A percentile compares a stretch with the other conserved stretches of the same genome.
phyloP scores from a whole-genome alignment of 2,888 invertebrate genomes.

The Malthinus seriepunctatus region DNA sequence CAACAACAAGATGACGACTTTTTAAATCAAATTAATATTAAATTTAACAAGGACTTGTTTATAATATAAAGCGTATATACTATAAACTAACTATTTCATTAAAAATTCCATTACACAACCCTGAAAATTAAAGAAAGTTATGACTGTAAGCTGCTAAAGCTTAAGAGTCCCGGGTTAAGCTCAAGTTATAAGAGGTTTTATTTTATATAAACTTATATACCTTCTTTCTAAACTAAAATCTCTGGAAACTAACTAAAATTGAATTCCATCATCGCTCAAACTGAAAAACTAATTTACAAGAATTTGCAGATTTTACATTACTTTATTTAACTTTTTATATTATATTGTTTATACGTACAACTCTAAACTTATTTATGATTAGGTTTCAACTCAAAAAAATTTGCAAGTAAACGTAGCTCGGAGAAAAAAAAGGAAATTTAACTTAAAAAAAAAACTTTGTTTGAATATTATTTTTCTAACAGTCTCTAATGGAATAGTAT shows the following conservation, averaged over 20 bases:
- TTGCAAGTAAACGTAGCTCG: no score
- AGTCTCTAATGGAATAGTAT: no score
- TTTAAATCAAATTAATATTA: slow-evolving; percentile 5
- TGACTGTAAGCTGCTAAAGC: slow-evolving; percentile 14
- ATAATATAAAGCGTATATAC: not conserved
- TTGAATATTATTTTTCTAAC: no score
- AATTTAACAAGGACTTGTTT: slow-evolving; percentile 10
- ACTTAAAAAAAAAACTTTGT: no score
- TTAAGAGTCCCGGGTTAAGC: slow-evolving; percentile 16
- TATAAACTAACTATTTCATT: slow-evolving; percentile 20
- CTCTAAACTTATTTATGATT: no score
- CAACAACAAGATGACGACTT: not conserved
- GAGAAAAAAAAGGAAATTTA: no score
- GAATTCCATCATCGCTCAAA: slow-evolving; percentile 8
- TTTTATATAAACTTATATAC: slow-evolving; percentile 22
- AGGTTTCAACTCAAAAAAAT: no score
- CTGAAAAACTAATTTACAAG: slow-evolving; percentile 17
- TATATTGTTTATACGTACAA: no score
- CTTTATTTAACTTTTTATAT: no score
- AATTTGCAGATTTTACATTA: slow-evolving; percentile 1
- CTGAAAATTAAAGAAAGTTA: slow-evolving; percentile 25
- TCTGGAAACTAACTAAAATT: slow-evolving; percentile 15
- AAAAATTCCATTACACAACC: slow-evolving; percentile 26
- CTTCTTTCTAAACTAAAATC: slow-evolving; percentile 15
- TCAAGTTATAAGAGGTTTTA: slow-evolving; percentile 16